Evolutionary conservation across 2,797 vertebrate species (phyloP).

Genomic region (Anguilla anguilla): DNA sequence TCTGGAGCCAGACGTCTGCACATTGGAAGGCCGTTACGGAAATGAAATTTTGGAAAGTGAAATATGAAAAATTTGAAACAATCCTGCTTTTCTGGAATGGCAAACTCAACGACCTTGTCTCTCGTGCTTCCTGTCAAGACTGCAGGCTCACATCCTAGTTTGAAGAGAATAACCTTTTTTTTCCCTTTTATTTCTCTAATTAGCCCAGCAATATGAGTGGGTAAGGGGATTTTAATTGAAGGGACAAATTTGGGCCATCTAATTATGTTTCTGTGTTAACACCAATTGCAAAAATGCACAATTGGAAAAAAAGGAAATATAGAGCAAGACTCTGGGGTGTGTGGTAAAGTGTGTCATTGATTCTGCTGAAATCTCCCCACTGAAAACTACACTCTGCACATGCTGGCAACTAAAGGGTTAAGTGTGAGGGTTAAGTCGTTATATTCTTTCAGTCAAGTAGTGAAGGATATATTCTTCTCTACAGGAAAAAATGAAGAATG

Average conservation of each 20-base stretch:
- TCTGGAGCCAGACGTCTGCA: neutral
- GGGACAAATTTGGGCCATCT: constrained; percentile 81
- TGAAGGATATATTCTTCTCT: neutral
- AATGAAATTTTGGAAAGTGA: neutral
- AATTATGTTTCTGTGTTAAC: constrained; percentile 86
- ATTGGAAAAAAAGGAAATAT: constrained; percentile 66
- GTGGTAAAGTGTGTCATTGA: constrained; percentile 70
- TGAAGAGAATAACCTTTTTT: constrained; percentile 56
- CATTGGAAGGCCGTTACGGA: neutral
- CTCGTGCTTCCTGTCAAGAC: constrained; percentile 46
- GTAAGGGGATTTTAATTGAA: constrained; percentile 76
- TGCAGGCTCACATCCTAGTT: constrained; percentile 57
- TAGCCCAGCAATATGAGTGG: constrained; percentile 71
- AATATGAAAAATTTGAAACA: neutral
- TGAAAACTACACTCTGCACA: neutral
- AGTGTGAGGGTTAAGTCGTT: neutral
- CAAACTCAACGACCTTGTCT: constrained; percentile 1
- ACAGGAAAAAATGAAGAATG: neutral
- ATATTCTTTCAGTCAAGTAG: neutral
- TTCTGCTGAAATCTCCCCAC: neutral
- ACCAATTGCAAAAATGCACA: constrained; percentile 68
- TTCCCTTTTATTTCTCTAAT: constrained; percentile 69
- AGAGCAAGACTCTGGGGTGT: constrained; percentile 68
- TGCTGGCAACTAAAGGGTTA: neutral
- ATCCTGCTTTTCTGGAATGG: neutral